Evolutionary conservation across 2,888 invertebrate genomes (phyloP), one percentile per base, ranked within the genome.

Genomic region (Geotrupes spiniger): DNA sequence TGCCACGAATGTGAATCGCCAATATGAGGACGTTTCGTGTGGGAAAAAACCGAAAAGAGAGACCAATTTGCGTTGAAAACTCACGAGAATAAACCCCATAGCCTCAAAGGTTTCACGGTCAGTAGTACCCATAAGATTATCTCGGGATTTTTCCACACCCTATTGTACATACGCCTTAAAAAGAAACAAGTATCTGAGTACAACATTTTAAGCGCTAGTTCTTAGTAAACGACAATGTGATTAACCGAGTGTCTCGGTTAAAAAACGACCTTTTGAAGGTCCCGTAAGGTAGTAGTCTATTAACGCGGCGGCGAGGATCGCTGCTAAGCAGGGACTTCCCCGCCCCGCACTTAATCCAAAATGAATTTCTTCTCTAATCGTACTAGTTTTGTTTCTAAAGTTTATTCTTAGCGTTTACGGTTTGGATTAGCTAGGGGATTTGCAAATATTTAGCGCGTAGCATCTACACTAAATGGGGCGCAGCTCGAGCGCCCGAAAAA

Each of bases 391-490:
- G 49, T 56, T 46, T 53, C 46, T 53, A 57, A 59, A 54, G 54
- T 59, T 58, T 60, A 46, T 46, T 11, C 21, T 29, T 45, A 33
- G 33, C 54, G 51, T 60, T 54, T 63, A 63, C 61, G 66, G 66
- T 68, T 69, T 69, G 69, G 68, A 65, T 66, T 67, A 57, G 57
- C 57, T 68, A 68, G 68, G 69, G 68, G 66, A 64, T 58, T 66
- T 68, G 67, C 68, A 67, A 69, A 68, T 70, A 68, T 63, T 55
- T 63, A 64, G 63, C 54, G 50, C 63, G 62, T 47, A 46, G 38
- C 46, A 6, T 21, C 21, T 21, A 6, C 21, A 21, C 6, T 21
- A 21, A 21, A 21, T 6, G 3, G 21, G 21, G 21, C 21, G 21
- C 6, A 21, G 21, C 6, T 21, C 21, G 21, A 21, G 6, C 21